phyloP scores from a whole-genome alignment of 2,888 invertebrate genomes.

The Aplocera efformata region DNA sequence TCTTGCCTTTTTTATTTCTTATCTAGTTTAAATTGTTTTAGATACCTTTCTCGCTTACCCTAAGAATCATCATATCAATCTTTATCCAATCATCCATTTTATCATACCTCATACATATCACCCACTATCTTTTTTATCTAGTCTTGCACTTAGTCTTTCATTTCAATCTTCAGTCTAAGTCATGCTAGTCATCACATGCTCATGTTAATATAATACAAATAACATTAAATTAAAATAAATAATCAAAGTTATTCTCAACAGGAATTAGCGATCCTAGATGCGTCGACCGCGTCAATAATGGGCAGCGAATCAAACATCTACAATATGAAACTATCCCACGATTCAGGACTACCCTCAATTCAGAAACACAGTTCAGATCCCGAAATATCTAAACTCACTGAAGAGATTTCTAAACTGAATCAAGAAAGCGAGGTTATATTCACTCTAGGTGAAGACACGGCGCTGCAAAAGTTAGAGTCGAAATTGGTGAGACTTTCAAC shows the following conservation, averaged over 20 bases:
- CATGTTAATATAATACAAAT: too few species aligned
- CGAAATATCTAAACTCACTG: constrained; percentile 50
- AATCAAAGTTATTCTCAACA: constrained; percentile 32
- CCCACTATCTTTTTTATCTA: too few species aligned
- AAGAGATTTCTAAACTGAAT: constrained; percentile 17
- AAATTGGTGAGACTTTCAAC: constrained; percentile 61
- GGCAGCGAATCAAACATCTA: constrained; percentile 75
- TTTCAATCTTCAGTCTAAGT: too few species aligned
- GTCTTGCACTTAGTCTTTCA: too few species aligned
- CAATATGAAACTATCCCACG: constrained; percentile 53
- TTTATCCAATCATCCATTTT: too few species aligned
- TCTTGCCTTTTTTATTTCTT: too few species aligned
- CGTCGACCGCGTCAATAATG: constrained; percentile 70
- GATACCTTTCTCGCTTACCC: too few species aligned
- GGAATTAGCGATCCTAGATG: constrained; percentile 58
- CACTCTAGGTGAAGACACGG: constrained; percentile 56
- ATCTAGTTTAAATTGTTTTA: too few species aligned
- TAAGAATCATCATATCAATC: too few species aligned
- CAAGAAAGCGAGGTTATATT: constrained; percentile 54
- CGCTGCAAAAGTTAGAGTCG: constrained; percentile 34
- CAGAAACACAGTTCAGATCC: constrained; percentile 63
- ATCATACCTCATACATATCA: too few species aligned
- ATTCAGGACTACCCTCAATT: constrained; percentile 29
- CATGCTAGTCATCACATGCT: too few species aligned
- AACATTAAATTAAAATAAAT: too few species aligned